Percentiles rank a stretch among this genome's conserved stretches.
Evolutionary conservation across 2,888 invertebrate species (phyloP).

Genomic region (Stenodema calcarata): DNA sequence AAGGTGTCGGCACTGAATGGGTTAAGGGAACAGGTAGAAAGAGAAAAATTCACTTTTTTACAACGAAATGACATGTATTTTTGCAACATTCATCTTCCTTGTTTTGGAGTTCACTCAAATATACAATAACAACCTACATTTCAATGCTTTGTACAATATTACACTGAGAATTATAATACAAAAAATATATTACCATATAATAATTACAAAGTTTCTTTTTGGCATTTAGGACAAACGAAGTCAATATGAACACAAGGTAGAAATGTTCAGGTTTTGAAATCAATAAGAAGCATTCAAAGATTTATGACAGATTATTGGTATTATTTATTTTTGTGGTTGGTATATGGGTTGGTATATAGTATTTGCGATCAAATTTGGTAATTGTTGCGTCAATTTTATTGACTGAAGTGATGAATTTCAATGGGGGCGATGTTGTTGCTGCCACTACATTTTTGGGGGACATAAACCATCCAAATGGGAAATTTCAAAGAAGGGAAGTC

Average conservation of each 20-base stretch:
- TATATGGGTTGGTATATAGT: too few species aligned
- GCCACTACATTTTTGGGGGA: too few species aligned
- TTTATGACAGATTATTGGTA: background rate
- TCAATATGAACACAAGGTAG: background rate
- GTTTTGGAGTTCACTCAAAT: background rate
- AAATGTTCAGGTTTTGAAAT: background rate
- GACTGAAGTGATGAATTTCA: too few species aligned
- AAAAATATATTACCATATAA: background rate
- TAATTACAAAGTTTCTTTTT: background rate
- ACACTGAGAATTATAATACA: background rate
- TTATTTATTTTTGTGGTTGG: too few species aligned
- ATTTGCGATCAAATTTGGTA: too few species aligned
- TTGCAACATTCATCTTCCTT: background rate
- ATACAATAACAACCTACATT: background rate
- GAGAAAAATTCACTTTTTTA: background rate
- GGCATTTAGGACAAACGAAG: background rate
- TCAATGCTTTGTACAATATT: background rate
- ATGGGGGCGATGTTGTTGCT: too few species aligned
- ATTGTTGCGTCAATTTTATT: too few species aligned
- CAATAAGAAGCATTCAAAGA: background rate
- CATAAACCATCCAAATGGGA: too few species aligned
- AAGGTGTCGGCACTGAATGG: too few species aligned
- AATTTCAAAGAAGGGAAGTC: too few species aligned
- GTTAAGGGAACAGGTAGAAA: background rate
- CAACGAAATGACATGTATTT: background rate